Base-by-base conservation (phyloP, 2,888 invertebrate genomes). In the Pollenia labialis region DNA sequence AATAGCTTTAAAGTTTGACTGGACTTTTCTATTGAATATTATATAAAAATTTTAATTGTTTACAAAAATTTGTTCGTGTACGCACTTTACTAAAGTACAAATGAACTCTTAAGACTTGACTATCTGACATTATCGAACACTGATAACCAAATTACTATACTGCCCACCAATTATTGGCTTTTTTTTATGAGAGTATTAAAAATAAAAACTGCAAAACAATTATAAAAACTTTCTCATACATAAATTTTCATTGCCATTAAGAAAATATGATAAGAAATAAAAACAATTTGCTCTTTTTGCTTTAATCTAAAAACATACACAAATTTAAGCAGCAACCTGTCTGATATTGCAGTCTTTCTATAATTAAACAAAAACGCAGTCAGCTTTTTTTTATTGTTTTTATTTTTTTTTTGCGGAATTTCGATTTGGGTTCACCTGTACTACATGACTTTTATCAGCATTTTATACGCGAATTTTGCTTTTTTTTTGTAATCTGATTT, bases 381-480 rank as follows among this genome's bases (percentile, higher is more conserved):
- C 32, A 71, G 46, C 1, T 2, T 50, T 54, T 8, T 52, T 11
- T 40, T 60, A 9, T 60, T 72, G 7, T 56, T 56, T 11, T 42
- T n/a, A n/a, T 52, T 1, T 46, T 48, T 16, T 48, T 42, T 32
- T n/a, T 14, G 9, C n/a, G 23, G 42, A 50, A 68, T 81, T 74
- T 74, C 44, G 23, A 44, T 60, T 68, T 50, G 48, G 56, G 81
- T 81, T 56, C 74, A 74, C 66, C 44, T 81, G 81, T 40, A 75
- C 56, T 23, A 3, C 9, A 40, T 32, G 16, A 32, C 32, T 60
- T 52, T 58, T 60, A 58, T 66, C 18, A 50, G 9, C n/a, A 74
- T 50, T 74, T 81, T 72, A 40, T n/a, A 56, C 32, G 56, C 56
- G 10, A 4, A 62, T 62, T 72, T 72, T 62, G 32, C 10, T 52